phyloP scores from a whole-genome alignment of 2,113 vertebrate species.

The Eidolon helvum region DNA sequence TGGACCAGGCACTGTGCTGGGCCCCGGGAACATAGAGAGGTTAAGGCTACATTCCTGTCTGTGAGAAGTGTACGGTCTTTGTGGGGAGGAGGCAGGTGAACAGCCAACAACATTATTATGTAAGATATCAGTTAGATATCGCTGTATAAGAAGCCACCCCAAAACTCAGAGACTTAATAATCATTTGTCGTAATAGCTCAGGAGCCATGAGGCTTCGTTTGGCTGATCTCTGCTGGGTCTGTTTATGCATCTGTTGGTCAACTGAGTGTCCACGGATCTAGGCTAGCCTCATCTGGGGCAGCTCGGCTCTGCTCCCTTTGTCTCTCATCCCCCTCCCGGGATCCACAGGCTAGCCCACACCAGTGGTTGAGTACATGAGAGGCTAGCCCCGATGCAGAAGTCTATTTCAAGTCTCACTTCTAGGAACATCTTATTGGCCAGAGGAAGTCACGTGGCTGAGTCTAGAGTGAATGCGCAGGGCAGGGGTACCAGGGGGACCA shows the following conservation, averaged over 20 bases:
- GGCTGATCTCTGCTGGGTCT: background rate
- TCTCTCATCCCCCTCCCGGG: background rate
- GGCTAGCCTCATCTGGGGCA: background rate
- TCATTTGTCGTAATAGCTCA: background rate
- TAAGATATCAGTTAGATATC: background rate
- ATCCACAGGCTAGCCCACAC: background rate
- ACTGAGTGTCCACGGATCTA: background rate
- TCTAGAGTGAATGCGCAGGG: background rate
- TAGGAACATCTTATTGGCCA: background rate
- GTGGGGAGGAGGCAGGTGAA: background rate
- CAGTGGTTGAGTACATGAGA: fast-evolving
- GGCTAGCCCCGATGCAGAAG: background rate
- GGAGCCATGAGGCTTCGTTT: background rate
- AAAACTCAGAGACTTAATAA: background rate
- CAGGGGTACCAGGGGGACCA: fast-evolving
- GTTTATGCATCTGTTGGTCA: background rate
- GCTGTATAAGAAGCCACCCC: background rate
- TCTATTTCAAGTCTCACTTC: background rate
- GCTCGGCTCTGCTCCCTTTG: fast-evolving
- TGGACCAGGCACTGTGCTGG: background rate
- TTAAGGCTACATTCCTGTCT: background rate
- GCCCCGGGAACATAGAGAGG: background rate
- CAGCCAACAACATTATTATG: background rate
- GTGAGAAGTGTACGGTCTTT: background rate
- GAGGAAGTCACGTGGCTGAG: background rate